Evolutionary conservation across 2,888 invertebrate genomes (phyloP), one percentile per base, ranked within the genome.

Genomic region (Campoplex capitator): DNA sequence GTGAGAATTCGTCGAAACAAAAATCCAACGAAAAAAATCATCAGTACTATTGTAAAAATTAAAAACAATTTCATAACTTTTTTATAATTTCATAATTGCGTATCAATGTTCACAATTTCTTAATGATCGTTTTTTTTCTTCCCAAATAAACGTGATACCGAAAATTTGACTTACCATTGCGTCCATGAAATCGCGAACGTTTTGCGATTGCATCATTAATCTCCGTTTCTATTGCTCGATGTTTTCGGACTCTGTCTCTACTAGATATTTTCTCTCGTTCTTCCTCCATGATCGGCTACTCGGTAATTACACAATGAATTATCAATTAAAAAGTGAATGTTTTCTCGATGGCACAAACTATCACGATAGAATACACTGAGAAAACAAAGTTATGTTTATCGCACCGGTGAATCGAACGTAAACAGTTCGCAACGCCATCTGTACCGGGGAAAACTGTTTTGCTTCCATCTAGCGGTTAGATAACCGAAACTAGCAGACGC

Each of bases 111-210:
- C 42, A 7, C 9, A 42, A 42, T 9, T 3, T 42, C 7, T 42
- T 42, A 9, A 3, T 8, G 9, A 3, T 42, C 3, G 9, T 42
- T 42, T 7, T 6, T 6, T 42, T 42, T 42, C 1, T 42, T 42
- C 6, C 42, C 8, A 0, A 42, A 42, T 42, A 42, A 51, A 51
- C 16, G 13, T 51, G 16, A 18, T 16, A 16, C 4, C 1, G 1
- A 13, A 70, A 70, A 45, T 28, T 45, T 45, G 23, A 23, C 70
- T 70, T 70, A 70, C 70, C 45, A 70, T 70, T 70, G 7, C 28
- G 45, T 11, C 18, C 23, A 42, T 45, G 11, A 48, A 23, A n/a
- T 70, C 42, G 48, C 23, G 42, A 70, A 48, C 70, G 70, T 45
- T 70, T 23, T 28, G 42, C 48, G 28, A 70, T 70, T 18, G 13